Conservation (phyloP, 2,888 invertebrate species). For the Uropetala carovei region DNA sequence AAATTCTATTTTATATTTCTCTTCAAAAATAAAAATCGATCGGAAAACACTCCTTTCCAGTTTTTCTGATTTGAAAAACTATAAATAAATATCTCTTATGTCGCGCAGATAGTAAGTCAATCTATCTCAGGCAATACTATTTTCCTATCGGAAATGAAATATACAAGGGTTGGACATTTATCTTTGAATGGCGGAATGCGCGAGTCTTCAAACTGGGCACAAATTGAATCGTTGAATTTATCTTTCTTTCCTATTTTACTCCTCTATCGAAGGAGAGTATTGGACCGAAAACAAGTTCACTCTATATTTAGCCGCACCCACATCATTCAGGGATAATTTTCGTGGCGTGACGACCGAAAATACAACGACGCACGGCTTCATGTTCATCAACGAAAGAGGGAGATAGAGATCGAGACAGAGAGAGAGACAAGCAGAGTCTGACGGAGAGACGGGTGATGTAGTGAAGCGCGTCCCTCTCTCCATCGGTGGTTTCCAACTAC, state of each 20-base stretch:
- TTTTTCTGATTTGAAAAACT: no score
- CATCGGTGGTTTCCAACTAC: neutral
- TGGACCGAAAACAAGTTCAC: neutral
- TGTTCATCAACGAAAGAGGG: neutral
- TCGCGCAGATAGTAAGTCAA: no score
- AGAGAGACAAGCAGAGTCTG: neutral
- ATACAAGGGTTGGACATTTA: no score
- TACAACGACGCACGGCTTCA: neutral
- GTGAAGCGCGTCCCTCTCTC: neutral
- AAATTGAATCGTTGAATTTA: no score
- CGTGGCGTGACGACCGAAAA: neutral
- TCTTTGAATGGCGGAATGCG: no score
- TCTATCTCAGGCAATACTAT: no score
- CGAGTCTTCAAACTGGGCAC: no score
- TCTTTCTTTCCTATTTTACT: neutral
- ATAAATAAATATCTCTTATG: no score
- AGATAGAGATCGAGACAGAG: neutral
- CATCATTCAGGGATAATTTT: neutral
- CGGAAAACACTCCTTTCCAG: no score
- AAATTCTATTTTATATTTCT: no score
- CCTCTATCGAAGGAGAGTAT: neutral
- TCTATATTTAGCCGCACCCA: neutral
- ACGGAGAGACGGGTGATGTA: neutral
- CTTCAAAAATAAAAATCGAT: no score
- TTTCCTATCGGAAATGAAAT: no score